Conservation (phyloP, 30 jellyfish, hydroid and myxozoan genomes). For the Aurelia aurita region DNA sequence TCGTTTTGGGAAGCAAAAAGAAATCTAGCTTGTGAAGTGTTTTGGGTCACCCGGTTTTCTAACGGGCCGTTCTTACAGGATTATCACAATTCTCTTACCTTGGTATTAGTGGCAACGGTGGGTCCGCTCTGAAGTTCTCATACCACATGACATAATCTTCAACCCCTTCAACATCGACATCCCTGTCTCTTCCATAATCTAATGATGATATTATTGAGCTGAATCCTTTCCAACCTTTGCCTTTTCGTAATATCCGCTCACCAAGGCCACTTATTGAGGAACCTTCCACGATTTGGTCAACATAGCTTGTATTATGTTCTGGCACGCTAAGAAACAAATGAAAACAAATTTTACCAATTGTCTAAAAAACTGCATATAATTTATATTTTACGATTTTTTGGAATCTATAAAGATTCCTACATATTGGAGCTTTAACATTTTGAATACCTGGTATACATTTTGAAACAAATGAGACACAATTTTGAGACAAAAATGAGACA, state of each 20-base stretch:
- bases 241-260: constrained; percentile 27
- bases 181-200: constrained; percentile 95
- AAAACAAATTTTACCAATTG: not conserved
- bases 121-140: constrained; percentile 84
- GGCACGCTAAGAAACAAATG: constrained; percentile 28
- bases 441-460: too few species aligned
- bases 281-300: constrained; percentile 66
- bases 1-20: too few species aligned
- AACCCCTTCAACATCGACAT: constrained; percentile 97
- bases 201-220: constrained; percentile 39
- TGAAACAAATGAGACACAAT: too few species aligned
- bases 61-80: too few species aligned
- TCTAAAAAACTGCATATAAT: not conserved
- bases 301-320: constrained; percentile 14
- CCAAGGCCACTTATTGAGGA: constrained; percentile 65
- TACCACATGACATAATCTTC: constrained; percentile 95
- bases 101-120: constrained; percentile 87
- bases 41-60: too few species aligned
- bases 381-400: too few species aligned
- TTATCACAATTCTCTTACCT: constrained; percentile 49
- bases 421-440: too few species aligned
- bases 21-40: too few species aligned
- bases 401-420: too few species aligned
- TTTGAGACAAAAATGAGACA: too few species aligned
- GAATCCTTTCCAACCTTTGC: constrained; percentile 26